Evolutionary conservation across 1,140 invertebrate species (phyloP), one percentile per base, ranked within the genome.

Genomic region (Lutraria rhynchaena): DNA sequence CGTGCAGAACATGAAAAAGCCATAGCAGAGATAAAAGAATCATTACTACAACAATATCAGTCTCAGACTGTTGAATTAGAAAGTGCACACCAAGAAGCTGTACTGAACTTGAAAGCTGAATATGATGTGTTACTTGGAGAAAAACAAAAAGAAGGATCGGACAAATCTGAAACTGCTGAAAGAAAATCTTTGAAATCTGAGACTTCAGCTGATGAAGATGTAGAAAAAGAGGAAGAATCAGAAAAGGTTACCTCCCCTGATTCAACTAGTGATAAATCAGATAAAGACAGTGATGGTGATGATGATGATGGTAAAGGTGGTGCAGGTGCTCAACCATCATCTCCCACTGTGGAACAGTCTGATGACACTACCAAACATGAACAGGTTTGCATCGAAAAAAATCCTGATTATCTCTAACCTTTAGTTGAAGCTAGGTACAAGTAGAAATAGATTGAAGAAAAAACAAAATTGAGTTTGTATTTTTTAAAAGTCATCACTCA

Each of bases 1-100:
- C 75, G 85, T 31, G 61, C 70, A 27, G 83, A 86, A 57, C 85
- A 88, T 27, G 85, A 88, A 17, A 74, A 81, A 57, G 86, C 89
- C n/a, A 55, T 90, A 1, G 58, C 60, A 3, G 80, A 87, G 13
- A 83, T 86, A 37, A 57, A 75, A 22, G 65, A 85, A 44, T 81
- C 60, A 0, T 61, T 89, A 29, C 75, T 77, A 27, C 70, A 71
- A 58, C 73, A 88, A 71, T 78, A 81, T 55, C 78, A 86, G 53
- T n/a, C 55, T 41, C 74, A 78, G 46, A 15, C 84, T 19, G 27
- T 60, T 5, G 53, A 74, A 35, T 33, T 76, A 33, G 75, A 78
- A 22, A 70, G 53, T 24, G 33, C 76, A 9, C 73, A 81, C n/a
- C 57, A 63, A 24, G 67, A 53, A 24, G 63, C 46, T 2, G 37